phyloP scores from a whole-genome alignment of 2,113 vertebrate species.

The Stigmatopora argus region DNA sequence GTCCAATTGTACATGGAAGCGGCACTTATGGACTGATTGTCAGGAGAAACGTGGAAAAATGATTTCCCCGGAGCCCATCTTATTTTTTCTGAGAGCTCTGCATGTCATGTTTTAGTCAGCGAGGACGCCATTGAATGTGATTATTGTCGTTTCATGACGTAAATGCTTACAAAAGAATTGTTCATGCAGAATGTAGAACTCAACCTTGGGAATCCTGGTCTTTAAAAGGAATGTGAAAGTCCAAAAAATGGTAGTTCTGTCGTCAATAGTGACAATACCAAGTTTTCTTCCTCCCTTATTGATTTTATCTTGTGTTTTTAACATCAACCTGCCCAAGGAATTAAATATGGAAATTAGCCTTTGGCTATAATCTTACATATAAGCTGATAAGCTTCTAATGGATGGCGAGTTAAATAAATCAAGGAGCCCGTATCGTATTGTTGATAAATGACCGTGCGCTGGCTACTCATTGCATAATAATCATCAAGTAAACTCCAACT shows the following conservation, averaged over 20 bases:
- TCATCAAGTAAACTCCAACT: neutral
- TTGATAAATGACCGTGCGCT: neutral
- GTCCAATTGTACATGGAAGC: constrained; percentile 1
- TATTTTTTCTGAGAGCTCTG: constrained; percentile 37
- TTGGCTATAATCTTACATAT: too few species aligned
- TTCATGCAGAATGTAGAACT: constrained; percentile 15
- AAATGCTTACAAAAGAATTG: constrained; percentile 11
- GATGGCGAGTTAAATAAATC: neutral
- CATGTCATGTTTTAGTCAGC: constrained; percentile 48
- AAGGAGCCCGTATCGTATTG: neutral
- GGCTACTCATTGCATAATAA: neutral
- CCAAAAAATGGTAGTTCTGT: too few species aligned
- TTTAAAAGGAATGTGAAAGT: neutral
- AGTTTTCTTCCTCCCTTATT: neutral
- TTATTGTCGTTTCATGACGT: constrained; percentile 16
- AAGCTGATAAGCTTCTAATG: neutral
- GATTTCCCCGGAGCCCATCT: constrained; percentile 5
- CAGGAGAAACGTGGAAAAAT: neutral
- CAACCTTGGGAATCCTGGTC: neutral
- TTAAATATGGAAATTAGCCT: too few species aligned
- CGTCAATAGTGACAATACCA: neutral
- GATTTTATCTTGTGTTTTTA: too few species aligned
- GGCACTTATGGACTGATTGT: neutral
- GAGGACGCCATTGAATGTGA: constrained; percentile 48
- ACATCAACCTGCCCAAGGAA: too few species aligned